phyloP scores from a whole-genome alignment of 1,140 invertebrate genomes.

The Centruroides sculpturatus region DNA sequence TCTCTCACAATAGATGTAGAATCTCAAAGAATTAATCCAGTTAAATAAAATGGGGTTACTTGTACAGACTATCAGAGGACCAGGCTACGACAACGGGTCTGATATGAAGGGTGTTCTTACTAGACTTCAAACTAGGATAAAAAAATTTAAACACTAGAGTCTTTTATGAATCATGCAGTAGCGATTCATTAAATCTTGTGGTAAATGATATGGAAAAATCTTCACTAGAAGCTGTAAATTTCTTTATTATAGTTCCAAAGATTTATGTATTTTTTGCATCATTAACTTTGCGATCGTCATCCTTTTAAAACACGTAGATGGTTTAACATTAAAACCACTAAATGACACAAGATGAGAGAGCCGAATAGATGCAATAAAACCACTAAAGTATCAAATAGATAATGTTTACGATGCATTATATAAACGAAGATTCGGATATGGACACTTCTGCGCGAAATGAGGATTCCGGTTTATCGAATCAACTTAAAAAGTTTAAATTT shows the following conservation, averaged over 20 bases:
- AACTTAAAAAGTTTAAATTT: too few relatives aligned
- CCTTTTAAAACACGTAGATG: background rate
- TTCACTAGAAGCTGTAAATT: too few relatives aligned
- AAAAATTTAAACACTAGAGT: background rate
- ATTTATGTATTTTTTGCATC: too few relatives aligned
- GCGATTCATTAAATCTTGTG: background rate
- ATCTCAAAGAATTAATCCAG: too few relatives aligned
- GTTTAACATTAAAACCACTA: background rate
- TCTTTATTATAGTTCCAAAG: too few relatives aligned
- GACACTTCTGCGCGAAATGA: background rate
- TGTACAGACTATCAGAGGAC: constrained; percentile 7
- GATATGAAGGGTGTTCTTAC: background rate
- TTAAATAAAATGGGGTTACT: too few relatives aligned
- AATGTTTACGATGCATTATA: background rate
- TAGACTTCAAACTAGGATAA: background rate
- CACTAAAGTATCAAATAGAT: background rate
- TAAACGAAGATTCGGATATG: background rate
- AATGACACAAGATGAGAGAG: background rate
- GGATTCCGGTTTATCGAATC: background rate
- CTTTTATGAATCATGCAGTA: background rate
- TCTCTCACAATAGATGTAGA: too few relatives aligned
- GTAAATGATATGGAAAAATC: background rate
- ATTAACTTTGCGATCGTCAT: too few relatives aligned
- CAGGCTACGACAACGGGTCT: background rate
- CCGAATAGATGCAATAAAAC: background rate